These are phyloP conservation scores for Folsomia manolachei DNA, from an alignment of 2,888 invertebrate genomes.

Conservation along the genomic window DNA sequence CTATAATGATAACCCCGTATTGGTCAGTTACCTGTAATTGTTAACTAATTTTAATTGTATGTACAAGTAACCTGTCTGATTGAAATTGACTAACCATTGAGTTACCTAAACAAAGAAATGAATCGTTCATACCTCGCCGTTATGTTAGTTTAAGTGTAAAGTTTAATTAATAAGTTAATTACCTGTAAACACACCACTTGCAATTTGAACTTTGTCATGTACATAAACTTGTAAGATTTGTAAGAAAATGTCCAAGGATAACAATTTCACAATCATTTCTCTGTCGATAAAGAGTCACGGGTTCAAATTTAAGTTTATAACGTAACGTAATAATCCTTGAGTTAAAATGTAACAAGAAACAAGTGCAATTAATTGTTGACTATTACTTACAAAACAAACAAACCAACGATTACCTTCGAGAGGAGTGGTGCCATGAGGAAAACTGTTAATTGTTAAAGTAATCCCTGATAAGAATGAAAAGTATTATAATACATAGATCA, in stretches of 20 bases:
- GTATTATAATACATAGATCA: not conserved
- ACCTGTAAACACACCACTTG: not conserved
- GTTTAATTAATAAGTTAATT: not conserved
- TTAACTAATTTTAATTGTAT: not conserved
- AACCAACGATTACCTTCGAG: not conserved
- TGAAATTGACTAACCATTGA: not conserved
- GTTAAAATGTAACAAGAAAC: no score
- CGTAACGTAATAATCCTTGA: no score
- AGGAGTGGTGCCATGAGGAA: not conserved
- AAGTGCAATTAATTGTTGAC: not conserved
- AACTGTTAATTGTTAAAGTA: not conserved
- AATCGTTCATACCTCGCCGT: not conserved
- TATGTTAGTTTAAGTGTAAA: no score
- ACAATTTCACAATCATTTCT: not conserved
- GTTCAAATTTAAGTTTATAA: no score
- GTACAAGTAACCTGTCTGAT: not conserved
- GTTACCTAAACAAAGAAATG: not conserved
- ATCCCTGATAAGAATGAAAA: not conserved
- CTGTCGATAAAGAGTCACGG: no score
- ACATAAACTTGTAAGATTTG: constrained; percentile 7
- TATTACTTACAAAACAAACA: not conserved
- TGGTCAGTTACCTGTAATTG: not conserved
- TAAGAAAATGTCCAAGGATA: not conserved
- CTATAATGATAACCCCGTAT: not conserved
- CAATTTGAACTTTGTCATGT: not conserved